These are phyloP conservation scores for Drosophila saltans DNA, from an alignment of 1,140 invertebrate species.

Conservation along the genomic window DNA sequence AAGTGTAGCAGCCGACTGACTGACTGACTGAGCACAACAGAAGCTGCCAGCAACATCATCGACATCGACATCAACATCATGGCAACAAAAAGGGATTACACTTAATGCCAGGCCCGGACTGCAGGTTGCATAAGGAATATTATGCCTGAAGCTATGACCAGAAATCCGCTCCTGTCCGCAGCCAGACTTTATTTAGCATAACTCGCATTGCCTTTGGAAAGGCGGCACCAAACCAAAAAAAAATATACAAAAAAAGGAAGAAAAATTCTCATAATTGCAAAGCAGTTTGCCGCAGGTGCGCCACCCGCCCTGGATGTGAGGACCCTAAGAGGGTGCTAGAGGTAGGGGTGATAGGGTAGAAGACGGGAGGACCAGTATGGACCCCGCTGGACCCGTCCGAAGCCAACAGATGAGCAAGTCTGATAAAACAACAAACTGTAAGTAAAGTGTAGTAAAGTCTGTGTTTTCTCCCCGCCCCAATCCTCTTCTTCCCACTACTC, in stretches of 20 bases:
- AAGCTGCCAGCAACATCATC: slow-evolving; percentile 77
- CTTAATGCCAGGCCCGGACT: neutral
- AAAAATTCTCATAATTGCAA: slow-evolving; percentile 79
- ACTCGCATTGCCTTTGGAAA: slow-evolving; percentile 50
- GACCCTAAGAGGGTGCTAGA: slow-evolving; percentile 42
- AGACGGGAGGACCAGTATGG: neutral
- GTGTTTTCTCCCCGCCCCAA: neutral
- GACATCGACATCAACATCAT: slow-evolving; percentile 29
- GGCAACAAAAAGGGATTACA: slow-evolving; percentile 20
- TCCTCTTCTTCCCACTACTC: too few relatives aligned
- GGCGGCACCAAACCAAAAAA: slow-evolving; percentile 33
- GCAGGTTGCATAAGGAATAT: neutral
- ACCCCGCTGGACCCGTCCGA: slow-evolving; percentile 24
- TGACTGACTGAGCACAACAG: slow-evolving; percentile 55
- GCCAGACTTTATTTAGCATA: slow-evolving; percentile 73
- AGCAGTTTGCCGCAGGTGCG: slow-evolving; percentile 80
- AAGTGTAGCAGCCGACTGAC: slow-evolving; percentile 65
- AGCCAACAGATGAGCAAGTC: slow-evolving; percentile 67
- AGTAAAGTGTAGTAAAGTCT: slow-evolving; percentile 49
- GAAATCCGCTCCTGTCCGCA: slow-evolving; percentile 38
- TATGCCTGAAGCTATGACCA: neutral
- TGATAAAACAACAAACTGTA: slow-evolving; percentile 71
- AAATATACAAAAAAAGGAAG: slow-evolving; percentile 44
- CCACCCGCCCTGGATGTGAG: slow-evolving; percentile 64
- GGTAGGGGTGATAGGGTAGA: neutral